Evolutionary conservation across 2,888 invertebrate species (phyloP), one percentile per base, ranked within the genome.

Genomic region (Drosophila ezoana): DNA sequence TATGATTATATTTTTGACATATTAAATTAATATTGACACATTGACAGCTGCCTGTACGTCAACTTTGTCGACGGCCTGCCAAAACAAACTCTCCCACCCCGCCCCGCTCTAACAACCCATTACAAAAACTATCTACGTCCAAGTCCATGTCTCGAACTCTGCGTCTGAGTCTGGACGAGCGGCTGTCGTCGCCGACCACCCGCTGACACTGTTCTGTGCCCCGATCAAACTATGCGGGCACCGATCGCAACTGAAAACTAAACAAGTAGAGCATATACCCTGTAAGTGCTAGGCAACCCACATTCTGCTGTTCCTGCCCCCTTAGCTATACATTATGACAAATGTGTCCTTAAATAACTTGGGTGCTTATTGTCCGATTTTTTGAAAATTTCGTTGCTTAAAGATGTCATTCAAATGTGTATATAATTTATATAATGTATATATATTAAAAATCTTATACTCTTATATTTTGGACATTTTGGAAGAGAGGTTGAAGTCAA

Each of bases 1-100:
- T 76, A 76, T 72, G 81, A 79, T 83, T 83, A 75, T 47, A 80
- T 71, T 79, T 87, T 75, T 76, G 85, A 84, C 78, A 76, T 82
- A 88, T 87, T 87, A 82, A 88, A 87, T 87, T 88, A 87, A 87
- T 87, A 87, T 87, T 87, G 86, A 87, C 86, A 87, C 86, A 88
- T 87, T 87, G 86, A 87, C 86, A 87, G 86, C 82, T 76, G 82
- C 76, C 69, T 63, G 69, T 53, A 56, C 54, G 43, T 67, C 74
- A 75, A 63, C 51, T 51, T 57, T 35, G 48, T 54, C 64, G 72
- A 76, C 60, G 49, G 64, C 38, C 74, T 68, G 74, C 65, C 72
- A 86, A 81, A 86, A 86, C 87, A 77, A 62, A 70, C 63, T 59
- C 48, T 62, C 48, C 41, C 23, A 14, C 38, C 38, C 52, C 23